Evolutionary conservation across 1,140 invertebrate species (phyloP), one percentile per base, ranked within the genome.

Genomic region (Orius insidiosus): DNA sequence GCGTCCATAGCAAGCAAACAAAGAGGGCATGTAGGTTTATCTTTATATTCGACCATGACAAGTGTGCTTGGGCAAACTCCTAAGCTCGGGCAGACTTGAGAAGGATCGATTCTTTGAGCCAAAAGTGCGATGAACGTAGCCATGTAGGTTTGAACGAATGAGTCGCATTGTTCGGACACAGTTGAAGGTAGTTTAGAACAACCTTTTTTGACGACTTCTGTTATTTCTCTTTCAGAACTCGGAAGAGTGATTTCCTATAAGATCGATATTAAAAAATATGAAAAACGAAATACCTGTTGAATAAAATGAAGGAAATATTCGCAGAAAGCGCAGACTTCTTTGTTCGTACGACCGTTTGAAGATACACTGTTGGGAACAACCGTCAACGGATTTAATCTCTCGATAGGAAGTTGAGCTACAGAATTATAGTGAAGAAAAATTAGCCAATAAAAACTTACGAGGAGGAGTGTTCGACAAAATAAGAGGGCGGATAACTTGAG

Each of bases 221-320:
- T 77, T 11, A 85, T 68, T 54, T 76, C 58, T 6, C 70, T 63
- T 65, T 82, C 79, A 14, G 71, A 78, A 16, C 62, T 61, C 9
- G 76, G 72, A 53, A 75, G 66, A 37, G 76, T 78, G 36, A 89
- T 66, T 7, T 70, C 66, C 47, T 78, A 66, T 59, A 18, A 16
- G n/a, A n/a, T n/a, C n/a, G n/a, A n/a, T n/a, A n/a, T n/a, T n/a
- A 37, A n/a, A 30, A 36, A 3, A 4, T 15, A 5, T 13, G 3
- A 36, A 36, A 11, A 36, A 36, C 9, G 9, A 36, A 15, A 13
- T 48, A 51, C 49, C 46, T 49, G 43, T 45, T 88, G 82, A 39
- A 89, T 51, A 50, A 78, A 80, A 59, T 87, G 80, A 37, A 90
- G 59, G 55, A 84, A 67, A 63, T 84, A 87, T 65, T 87, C 76